Conservation (phyloP, 2,888 invertebrate genomes). For the Acronicta psi region DNA sequence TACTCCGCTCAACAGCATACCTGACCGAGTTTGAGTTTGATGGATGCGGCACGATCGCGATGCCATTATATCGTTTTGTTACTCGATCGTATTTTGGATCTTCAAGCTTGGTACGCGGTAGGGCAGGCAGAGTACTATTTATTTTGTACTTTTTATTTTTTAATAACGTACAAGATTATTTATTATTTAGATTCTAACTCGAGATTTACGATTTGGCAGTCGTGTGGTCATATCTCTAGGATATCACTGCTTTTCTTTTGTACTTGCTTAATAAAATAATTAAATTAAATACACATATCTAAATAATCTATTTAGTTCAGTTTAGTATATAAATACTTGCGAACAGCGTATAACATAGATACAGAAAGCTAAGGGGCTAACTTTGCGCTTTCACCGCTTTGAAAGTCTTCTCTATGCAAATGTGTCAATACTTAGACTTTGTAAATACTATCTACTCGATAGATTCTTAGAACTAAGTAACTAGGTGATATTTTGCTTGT, state of each 20-base stretch:
- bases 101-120: slow-evolving; percentile 32
- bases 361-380: slow-evolving; percentile 15
- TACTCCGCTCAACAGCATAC: slow-evolving; percentile 42
- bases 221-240: no score
- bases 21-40: slow-evolving; percentile 55
- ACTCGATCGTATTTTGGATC: slow-evolving; percentile 39
- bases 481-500: neutral
- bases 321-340: neutral
- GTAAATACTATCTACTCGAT: slow-evolving; percentile 23
- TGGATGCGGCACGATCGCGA: slow-evolving; percentile 54
- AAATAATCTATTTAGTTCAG: neutral
- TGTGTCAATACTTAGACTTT: slow-evolving; percentile 36
- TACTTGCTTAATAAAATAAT: no score
- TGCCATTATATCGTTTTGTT: slow-evolving; percentile 57
- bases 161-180: no score
- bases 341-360: neutral
- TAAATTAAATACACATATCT: no score
- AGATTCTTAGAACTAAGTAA: neutral
- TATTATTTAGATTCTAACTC: no score
- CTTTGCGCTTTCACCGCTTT: slow-evolving; percentile 38
- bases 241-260: no score
- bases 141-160: no score
- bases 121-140: slow-evolving; percentile 4
- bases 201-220: no score
- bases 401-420: slow-evolving; percentile 37